Conservation (phyloP, 2,113 vertebrate species). For the Pteruthius melanotis region DNA sequence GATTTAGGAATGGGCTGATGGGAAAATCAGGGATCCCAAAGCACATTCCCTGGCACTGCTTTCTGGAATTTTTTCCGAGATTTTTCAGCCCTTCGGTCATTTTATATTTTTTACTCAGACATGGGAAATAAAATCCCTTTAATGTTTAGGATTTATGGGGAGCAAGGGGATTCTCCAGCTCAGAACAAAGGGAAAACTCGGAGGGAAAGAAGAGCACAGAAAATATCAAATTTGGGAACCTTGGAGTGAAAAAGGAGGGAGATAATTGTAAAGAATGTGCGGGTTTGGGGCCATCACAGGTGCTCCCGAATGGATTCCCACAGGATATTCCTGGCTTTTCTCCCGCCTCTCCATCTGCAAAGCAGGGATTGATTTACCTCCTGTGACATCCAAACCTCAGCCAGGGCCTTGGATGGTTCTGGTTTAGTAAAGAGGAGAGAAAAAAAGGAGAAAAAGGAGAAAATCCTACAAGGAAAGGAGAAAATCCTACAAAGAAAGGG, state of each 20-base stretch:
- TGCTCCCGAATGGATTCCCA: not conserved
- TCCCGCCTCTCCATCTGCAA: not conserved
- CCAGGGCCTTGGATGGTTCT: not conserved
- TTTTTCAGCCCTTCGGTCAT: not conserved
- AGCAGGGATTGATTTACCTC: not conserved
- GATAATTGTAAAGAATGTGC: not conserved
- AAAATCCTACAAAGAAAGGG: not conserved
- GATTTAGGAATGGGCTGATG: not conserved
- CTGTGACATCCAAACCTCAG: not conserved
- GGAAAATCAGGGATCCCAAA: not conserved
- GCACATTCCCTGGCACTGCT: not conserved
- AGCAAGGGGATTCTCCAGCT: fast-evolving
- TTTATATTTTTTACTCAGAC: not conserved
- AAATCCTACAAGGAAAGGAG: not conserved
- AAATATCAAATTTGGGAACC: not conserved
- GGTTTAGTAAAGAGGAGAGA: fast-evolving
- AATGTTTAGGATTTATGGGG: not conserved
- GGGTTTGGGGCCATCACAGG: fast-evolving
- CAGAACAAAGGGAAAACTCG: not conserved
- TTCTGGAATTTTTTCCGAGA: not conserved
- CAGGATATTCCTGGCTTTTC: not conserved
- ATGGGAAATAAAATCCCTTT: not conserved
- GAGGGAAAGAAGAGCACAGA: not conserved
- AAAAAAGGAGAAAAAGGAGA: not conserved
- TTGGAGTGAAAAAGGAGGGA: not conserved